Conservation (phyloP, 1,140 invertebrate genomes). For the Panulirus ornatus region DNA sequence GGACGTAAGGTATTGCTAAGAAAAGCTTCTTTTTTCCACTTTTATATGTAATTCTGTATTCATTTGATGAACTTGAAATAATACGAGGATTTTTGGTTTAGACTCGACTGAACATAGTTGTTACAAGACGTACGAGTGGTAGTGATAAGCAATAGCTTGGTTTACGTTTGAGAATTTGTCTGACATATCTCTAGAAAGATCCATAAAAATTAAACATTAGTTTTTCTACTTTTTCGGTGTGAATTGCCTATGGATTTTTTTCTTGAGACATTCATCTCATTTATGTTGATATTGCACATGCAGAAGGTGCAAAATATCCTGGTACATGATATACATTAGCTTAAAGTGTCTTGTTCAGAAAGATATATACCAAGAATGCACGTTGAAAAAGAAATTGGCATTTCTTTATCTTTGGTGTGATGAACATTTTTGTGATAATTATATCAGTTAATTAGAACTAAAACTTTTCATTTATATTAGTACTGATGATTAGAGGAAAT, state of each 20-base stretch:
- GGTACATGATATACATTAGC: too few species aligned
- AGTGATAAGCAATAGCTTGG: not conserved
- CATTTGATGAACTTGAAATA: not conserved
- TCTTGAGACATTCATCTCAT: not conserved
- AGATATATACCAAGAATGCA: too few species aligned
- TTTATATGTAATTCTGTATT: not conserved
- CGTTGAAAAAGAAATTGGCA: too few species aligned
- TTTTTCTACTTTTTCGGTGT: not conserved
- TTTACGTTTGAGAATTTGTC: not conserved
- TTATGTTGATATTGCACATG: not conserved
- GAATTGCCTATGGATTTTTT: not conserved
- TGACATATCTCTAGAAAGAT: not conserved
- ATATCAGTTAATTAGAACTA: too few species aligned
- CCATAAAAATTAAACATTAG: not conserved
- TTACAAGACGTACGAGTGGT: not conserved
- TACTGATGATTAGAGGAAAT: too few species aligned
- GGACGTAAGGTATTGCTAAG: not conserved
- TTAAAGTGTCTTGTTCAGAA: too few species aligned
- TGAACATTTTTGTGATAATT: too few species aligned
- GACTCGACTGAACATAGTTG: not conserved
- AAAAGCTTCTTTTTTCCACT: not conserved
- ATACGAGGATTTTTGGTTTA: not conserved
- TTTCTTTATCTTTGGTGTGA: too few species aligned
- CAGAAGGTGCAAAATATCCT: too few species aligned
- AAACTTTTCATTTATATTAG: too few species aligned